Evolutionary conservation across 2,797 vertebrate genomes (phyloP).

Genomic region (Chromobotia macracanthus): DNA sequence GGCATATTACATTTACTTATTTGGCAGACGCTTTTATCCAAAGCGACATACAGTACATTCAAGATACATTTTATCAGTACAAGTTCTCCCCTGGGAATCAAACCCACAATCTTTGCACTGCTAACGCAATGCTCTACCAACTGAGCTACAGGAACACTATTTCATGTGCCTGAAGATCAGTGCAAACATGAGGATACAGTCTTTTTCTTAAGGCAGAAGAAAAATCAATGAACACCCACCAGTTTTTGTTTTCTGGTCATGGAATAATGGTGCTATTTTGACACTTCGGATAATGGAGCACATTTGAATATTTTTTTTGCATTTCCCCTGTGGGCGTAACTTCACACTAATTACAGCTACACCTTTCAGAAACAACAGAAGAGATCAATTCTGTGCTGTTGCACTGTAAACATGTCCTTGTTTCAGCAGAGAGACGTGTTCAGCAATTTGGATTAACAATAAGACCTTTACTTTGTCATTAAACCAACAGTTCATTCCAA

Average conservation of each 20-base stretch:
- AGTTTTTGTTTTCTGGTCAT: constrained; percentile 6
- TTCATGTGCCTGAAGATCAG: not conserved
- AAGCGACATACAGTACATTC: too few relatives aligned
- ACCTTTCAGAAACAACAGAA: not conserved
- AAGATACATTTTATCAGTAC: too few relatives aligned
- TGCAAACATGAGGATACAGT: not conserved
- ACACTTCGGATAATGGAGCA: not conserved
- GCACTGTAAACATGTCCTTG: not conserved
- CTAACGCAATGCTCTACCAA: too few relatives aligned
- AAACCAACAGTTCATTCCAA: not conserved
- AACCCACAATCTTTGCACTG: too few relatives aligned
- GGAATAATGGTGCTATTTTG: not conserved
- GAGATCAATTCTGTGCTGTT: not conserved
- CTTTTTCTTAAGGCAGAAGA: not conserved
- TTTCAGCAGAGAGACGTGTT: not conserved
- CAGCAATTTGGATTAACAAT: not conserved
- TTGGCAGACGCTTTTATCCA: too few relatives aligned
- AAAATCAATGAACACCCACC: not conserved
- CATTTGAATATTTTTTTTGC: not conserved
- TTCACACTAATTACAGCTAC: not conserved
- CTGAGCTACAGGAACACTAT: too few relatives aligned
- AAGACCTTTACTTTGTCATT: not conserved
- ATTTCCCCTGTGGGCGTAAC: not conserved
- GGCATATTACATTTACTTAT: not conserved
- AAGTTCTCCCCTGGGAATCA: too few relatives aligned